Conservation (phyloP, 2,888 invertebrate species). For the Allygus modestus region DNA sequence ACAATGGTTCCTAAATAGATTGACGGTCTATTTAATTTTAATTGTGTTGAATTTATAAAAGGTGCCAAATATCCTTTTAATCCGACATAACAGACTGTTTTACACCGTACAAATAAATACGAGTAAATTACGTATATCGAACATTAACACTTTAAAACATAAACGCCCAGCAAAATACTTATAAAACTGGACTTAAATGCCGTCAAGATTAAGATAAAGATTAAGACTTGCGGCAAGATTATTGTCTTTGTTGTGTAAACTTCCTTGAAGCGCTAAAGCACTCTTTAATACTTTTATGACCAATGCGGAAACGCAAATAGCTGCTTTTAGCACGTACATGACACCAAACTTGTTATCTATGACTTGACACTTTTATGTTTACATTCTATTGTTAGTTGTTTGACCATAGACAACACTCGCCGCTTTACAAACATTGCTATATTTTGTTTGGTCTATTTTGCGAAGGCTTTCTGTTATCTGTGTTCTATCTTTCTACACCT, state of each 20-base stretch:
- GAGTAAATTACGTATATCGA: no score
- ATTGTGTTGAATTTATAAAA: no score
- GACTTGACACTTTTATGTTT: background rate
- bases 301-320: conserved; percentile 20
- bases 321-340: conserved; percentile 6
- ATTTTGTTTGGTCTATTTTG: background rate
- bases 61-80: no score
- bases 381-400: background rate
- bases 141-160: no score
- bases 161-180: no score
- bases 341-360: background rate
- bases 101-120: no score
- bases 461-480: background rate
- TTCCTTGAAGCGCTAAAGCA: no score
- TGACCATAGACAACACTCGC: background rate
- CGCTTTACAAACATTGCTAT: background rate
- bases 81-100: no score
- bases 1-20: no score
- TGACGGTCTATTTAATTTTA: no score
- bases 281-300: background rate
- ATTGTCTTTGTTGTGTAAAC: background rate
- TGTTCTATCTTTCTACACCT: no score
- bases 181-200: background rate
- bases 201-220: no score
- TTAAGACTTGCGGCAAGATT: background rate